Percentiles rank a stretch among this genome's conserved stretches.
Conservation (phyloP, 2,888 invertebrate genomes). For the Keiferia lycopersicella region DNA sequence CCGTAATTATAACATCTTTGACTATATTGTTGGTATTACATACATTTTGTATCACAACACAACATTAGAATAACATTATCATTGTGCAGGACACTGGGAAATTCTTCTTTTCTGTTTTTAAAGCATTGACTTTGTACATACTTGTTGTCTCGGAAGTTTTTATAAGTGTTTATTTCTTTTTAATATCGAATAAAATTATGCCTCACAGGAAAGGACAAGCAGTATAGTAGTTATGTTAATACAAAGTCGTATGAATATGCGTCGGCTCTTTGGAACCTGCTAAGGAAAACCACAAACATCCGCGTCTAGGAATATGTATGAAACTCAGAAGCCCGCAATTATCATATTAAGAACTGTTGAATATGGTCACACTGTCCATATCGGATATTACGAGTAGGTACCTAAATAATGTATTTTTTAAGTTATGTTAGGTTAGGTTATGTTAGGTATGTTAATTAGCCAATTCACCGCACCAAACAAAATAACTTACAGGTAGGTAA, state of each 20-base stretch:
- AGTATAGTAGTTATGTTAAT: background rate
- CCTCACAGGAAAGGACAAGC: background rate
- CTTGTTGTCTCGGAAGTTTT: background rate
- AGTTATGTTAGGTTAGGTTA: no score
- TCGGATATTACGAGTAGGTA: background rate
- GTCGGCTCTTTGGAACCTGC: slow-evolving; percentile 9
- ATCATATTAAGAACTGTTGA: background rate
- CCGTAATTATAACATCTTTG: no score
- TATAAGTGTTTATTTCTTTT: background rate
- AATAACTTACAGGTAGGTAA: no score
- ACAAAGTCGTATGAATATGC: background rate
- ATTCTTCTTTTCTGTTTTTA: no score
- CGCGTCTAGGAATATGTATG: slow-evolving; percentile 5
- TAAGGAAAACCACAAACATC: slow-evolving; percentile 16
- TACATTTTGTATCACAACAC: no score
- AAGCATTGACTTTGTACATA: no score
- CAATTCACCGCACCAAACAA: background rate
- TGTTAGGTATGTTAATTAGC: no score
- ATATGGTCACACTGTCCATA: background rate
- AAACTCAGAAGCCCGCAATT: background rate
- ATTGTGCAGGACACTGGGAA: no score
- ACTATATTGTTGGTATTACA: no score
- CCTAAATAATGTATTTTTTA: no score
- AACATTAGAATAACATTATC: no score
- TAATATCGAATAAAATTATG: background rate